These are phyloP conservation scores for Gasterosteus aculeatus DNA, from an alignment of 2,113 vertebrate genomes.

Conservation along the genomic window DNA sequence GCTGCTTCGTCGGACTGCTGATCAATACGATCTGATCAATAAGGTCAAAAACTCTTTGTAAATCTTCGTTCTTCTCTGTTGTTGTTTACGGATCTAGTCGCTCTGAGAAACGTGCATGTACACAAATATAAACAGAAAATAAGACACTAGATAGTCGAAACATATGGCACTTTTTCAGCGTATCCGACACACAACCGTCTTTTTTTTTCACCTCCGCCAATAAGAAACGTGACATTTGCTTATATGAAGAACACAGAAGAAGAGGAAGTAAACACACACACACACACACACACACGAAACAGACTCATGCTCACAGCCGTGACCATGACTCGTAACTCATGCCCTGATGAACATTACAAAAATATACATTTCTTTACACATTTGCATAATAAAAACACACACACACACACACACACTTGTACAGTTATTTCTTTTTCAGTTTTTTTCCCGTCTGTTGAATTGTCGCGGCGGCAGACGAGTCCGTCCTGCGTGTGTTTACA, in stretches of 20 bases:
- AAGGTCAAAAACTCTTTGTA: background rate
- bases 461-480: constrained; percentile 48
- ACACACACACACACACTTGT: constrained; percentile 52
- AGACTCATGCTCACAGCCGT: constrained; percentile 60
- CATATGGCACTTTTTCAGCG: constrained; percentile 81
- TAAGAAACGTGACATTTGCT: constrained; percentile 54
- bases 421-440: constrained; percentile 27
- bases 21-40: background rate
- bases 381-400: constrained; percentile 82
- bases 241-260: constrained; percentile 76
- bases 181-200: constrained; percentile 44
- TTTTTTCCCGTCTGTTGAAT: constrained; percentile 25
- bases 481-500: constrained; percentile 56
- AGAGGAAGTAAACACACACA: constrained; percentile 60
- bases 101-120: constrained; percentile 39
- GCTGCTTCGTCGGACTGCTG: too few species aligned
- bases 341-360: constrained; percentile 82
- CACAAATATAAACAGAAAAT: constrained; percentile 48
- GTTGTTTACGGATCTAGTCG: background rate
- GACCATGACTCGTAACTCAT: constrained; percentile 74
- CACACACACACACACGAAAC: constrained; percentile 25
- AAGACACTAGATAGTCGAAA: constrained; percentile 74
- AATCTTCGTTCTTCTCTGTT: background rate
- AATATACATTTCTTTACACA: constrained; percentile 84
- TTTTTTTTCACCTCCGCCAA: background rate